Evolutionary conservation across 1,140 invertebrate species (phyloP).

Genomic region (Drosophila ambigua): DNA sequence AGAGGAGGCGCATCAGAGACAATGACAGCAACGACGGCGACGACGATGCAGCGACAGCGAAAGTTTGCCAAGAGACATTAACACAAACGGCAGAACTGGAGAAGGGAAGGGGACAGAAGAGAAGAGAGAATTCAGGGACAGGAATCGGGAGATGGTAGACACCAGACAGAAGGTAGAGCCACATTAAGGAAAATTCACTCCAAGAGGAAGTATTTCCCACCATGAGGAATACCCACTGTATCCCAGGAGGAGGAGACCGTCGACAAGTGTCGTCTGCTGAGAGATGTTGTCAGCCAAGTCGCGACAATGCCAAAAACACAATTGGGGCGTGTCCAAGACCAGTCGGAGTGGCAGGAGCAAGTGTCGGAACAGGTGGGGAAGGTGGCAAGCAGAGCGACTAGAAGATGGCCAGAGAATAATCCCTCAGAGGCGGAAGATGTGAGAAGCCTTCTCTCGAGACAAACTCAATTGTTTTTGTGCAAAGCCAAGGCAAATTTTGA

Average conservation of each 20-base stretch:
- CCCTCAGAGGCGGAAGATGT: slow-evolving; percentile 38
- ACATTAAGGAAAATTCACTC: no score
- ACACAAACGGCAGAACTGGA: slow-evolving; percentile 49
- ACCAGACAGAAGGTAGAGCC: no score
- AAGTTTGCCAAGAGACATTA: slow-evolving; percentile 80
- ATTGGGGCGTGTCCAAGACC: slow-evolving; percentile 72
- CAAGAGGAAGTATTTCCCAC: not conserved
- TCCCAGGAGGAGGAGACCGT: slow-evolving; percentile 11
- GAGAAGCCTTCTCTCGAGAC: slow-evolving; percentile 21
- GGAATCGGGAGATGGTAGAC: no score
- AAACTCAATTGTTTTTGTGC: slow-evolving; percentile 75
- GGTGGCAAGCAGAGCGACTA: not conserved
- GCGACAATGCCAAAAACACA: slow-evolving; percentile 81
- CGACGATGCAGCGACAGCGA: slow-evolving; percentile 64
- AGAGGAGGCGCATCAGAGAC: slow-evolving; percentile 22
- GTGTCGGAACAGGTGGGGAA: not conserved
- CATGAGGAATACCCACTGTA: slow-evolving; percentile 1
- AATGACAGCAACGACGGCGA: slow-evolving; percentile 13
- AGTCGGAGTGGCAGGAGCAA: slow-evolving; percentile 1
- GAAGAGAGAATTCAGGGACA: no score
- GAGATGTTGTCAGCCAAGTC: slow-evolving; percentile 70
- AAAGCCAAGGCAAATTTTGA: slow-evolving; percentile 70
- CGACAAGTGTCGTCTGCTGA: slow-evolving; percentile 58
- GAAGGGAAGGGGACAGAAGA: slow-evolving; percentile 15
- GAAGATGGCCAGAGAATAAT: slow-evolving; percentile 33